A percentile compares a stretch with the other conserved stretches of the same genome.
These are phyloP conservation scores for Palloptera scutellata DNA, from an alignment of 2,888 invertebrate species.

Conservation along the genomic window DNA sequence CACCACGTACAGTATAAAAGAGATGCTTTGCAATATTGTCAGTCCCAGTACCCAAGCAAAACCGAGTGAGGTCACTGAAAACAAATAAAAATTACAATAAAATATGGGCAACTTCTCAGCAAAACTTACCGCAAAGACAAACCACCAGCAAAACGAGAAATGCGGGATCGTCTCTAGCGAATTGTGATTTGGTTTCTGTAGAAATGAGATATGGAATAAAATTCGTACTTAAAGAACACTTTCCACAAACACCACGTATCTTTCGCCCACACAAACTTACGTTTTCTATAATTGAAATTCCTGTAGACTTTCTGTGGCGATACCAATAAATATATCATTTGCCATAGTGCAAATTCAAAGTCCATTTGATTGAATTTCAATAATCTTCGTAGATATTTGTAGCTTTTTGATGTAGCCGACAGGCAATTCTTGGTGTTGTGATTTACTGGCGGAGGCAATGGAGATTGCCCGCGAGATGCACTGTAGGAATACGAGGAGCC, in stretches of 20 bases:
- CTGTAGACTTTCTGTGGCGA: conserved; percentile 96
- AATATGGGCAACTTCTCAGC: background rate
- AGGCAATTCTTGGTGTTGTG: conserved; percentile 73
- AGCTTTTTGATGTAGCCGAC: conserved; percentile 87
- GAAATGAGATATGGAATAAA: conserved; percentile 41
- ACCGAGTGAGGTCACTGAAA: conserved; percentile 85
- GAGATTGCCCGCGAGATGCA: conserved; percentile 69
- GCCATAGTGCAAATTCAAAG: conserved; percentile 99
- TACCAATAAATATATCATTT: conserved; percentile 94
- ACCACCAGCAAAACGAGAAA: conserved; percentile 90
- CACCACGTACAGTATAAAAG: conserved; percentile 89
- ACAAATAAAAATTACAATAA: background rate
- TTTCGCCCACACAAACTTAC: conserved; percentile 67
- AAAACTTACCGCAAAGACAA: conserved; percentile 76
- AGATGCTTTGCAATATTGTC: conserved; percentile 73
- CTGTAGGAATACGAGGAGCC: conserved; percentile 50
- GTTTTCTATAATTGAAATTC: conserved; percentile 97
- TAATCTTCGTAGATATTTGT: conserved; percentile 84
- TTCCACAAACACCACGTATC: too few relatives aligned
- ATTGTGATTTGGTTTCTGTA: conserved; percentile 96
- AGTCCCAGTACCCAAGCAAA: conserved; percentile 83
- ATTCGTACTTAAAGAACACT: conserved; percentile 4
- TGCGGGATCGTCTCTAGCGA: conserved; percentile 98
- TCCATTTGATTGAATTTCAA: conserved; percentile 98
- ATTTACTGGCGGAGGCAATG: conserved; percentile 75